These are phyloP conservation scores for Eupithecia inturbata DNA, from an alignment of 2,888 invertebrate genomes.

Conservation along the genomic window DNA sequence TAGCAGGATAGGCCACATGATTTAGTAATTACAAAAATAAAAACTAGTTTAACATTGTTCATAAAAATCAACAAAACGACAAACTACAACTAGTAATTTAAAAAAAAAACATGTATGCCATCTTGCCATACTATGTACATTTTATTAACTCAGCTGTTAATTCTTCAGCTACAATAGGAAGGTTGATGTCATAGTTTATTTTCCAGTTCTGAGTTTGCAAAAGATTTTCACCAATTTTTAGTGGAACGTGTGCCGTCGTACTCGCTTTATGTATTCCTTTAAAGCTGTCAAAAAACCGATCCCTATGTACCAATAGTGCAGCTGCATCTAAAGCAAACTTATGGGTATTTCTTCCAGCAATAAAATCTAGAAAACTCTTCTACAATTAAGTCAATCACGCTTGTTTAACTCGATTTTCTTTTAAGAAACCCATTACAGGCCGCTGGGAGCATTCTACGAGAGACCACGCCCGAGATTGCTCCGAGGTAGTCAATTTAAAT, in stretches of 20 bases:
- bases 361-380: constrained; percentile 53
- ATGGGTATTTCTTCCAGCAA: not conserved
- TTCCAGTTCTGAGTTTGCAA: not conserved
- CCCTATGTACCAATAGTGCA: not conserved
- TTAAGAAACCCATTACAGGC: constrained; percentile 78
- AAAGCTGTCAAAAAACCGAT: not conserved
- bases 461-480: constrained; percentile 69
- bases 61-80: too few relatives aligned
- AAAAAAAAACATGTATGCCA: too few relatives aligned
- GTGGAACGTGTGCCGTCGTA: not conserved
- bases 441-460: constrained; percentile 71
- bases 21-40: too few relatives aligned
- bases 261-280: not conserved
- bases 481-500: constrained; percentile 78
- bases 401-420: constrained; percentile 78
- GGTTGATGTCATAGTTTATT: not conserved
- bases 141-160: not conserved
- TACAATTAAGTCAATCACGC: constrained; percentile 78
- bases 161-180: not conserved
- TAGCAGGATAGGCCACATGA: not conserved
- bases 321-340: not conserved
- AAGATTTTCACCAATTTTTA: not conserved
- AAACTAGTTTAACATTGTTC: too few relatives aligned
- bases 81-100: too few relatives aligned
- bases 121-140: too few relatives aligned